Conservation (phyloP, 2,888 invertebrate genomes). For the Ypsolopha sequella region DNA sequence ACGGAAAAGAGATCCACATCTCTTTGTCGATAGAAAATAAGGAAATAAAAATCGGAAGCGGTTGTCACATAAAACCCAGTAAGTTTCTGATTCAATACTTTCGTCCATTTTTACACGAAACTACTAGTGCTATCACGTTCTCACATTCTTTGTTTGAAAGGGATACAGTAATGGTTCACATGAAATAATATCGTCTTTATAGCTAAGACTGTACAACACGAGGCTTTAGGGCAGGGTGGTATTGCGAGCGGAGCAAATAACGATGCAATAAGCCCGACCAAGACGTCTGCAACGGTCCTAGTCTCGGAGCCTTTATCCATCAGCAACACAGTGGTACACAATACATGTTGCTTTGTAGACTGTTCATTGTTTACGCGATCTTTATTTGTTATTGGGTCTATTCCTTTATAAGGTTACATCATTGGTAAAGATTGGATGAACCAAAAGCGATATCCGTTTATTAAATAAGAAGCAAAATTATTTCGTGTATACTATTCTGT, state of each 20-base stretch:
- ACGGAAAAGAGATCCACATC: too few relatives aligned
- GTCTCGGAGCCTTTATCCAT: conserved; percentile 48
- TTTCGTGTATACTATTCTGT: too few relatives aligned
- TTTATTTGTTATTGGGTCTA: too few relatives aligned
- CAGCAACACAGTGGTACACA: conserved; percentile 24
- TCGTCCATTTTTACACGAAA: background rate
- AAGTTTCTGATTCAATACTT: background rate
- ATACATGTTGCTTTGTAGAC: conserved; percentile 46
- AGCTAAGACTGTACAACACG: background rate
- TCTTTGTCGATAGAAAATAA: background rate
- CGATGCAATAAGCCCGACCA: conserved; percentile 57
- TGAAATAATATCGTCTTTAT: background rate
- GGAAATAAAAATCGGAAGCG: conserved; percentile 5
- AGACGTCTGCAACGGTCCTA: conserved; percentile 37
- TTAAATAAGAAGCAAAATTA: too few relatives aligned
- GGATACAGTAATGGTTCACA: background rate
- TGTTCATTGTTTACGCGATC: too few relatives aligned
- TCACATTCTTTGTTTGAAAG: background rate
- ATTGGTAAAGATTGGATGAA: too few relatives aligned
- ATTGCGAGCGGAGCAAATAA: conserved; percentile 54
- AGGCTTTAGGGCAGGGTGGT: conserved; percentile 33
- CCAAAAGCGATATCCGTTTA: too few relatives aligned
- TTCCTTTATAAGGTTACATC: too few relatives aligned
- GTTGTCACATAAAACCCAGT: background rate
- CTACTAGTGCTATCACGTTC: background rate